These are phyloP conservation scores for Argyresthia albistria DNA, from an alignment of 2,888 invertebrate genomes.

Conservation along the genomic window DNA sequence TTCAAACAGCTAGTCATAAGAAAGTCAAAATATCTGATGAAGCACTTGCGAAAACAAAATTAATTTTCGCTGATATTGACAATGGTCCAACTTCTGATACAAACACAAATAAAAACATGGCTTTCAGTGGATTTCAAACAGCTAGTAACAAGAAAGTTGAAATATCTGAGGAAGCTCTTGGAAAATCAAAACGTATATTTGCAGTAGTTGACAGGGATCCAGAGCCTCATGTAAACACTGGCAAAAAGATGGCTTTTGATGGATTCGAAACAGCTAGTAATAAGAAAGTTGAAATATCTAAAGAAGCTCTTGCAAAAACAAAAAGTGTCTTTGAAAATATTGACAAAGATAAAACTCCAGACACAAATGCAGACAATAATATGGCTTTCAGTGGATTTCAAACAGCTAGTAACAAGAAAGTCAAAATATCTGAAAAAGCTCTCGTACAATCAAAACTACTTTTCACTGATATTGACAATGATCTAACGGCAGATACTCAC, in stretches of 20 bases:
- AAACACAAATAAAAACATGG: neutral
- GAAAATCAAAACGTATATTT: constrained; percentile 20
- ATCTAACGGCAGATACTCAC: neutral
- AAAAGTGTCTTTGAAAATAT: constrained; percentile 24
- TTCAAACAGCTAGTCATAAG: neutral
- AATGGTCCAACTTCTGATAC: neutral
- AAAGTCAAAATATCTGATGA: neutral
- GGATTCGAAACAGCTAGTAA: constrained; percentile 31
- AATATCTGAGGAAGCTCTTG: constrained; percentile 21
- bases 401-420: constrained; percentile 43
- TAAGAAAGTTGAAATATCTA: constrained; percentile 22
- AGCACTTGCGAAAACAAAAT: constrained; percentile 13
- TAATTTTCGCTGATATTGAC: neutral
- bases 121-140: constrained; percentile 29
- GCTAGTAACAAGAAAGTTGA: constrained; percentile 31
- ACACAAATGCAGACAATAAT: constrained; percentile 6
- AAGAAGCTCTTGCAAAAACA: constrained; percentile 19
- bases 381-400: constrained; percentile 40
- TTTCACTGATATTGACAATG: constrained; percentile 20
- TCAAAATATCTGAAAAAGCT: constrained; percentile 32
- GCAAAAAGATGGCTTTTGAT: no score
- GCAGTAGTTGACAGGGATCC: constrained; percentile 9
- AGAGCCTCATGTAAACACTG: no score
- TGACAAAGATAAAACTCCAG: neutral
- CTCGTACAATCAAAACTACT: constrained; percentile 25